Percentiles rank a stretch among this genome's conserved stretches.
Evolutionary conservation across 2,888 invertebrate species (phyloP).

Genomic region (Parelbella ahira): DNA sequence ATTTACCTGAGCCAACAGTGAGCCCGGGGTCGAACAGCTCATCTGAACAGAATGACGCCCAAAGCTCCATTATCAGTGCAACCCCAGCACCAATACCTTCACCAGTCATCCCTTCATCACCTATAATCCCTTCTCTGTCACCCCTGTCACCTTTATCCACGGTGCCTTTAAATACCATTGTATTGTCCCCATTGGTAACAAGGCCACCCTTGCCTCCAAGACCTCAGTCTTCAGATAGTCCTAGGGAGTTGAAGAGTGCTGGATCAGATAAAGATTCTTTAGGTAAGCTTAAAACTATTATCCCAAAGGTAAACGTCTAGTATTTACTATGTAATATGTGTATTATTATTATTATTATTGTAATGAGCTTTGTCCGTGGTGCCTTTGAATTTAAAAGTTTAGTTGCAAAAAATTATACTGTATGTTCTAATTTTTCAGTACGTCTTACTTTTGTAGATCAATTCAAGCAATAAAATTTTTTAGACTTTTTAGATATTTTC

Average conservation of each 20-base stretch:
- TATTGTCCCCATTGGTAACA: constrained; percentile 51
- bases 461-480: too few species aligned
- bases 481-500: too few species aligned
- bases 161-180: constrained; percentile 39
- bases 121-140: constrained; percentile 32
- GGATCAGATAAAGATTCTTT: constrained; percentile 55
- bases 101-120: constrained; percentile 38
- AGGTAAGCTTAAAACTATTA: constrained; percentile 40
- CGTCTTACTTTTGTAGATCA: too few species aligned
- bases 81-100: constrained; percentile 36
- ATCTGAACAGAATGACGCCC: constrained; percentile 69
- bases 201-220: constrained; percentile 64
- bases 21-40: constrained; percentile 76
- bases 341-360: too few species aligned
- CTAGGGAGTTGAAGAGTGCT: constrained; percentile 50
- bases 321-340: too few species aligned
- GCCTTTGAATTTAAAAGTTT: too few species aligned
- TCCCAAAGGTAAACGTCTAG: too few species aligned
- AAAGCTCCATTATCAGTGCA: constrained; percentile 67
- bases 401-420: too few species aligned
- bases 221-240: constrained; percentile 39
- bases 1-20: constrained; percentile 61
- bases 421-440: too few species aligned
- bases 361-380: too few species aligned
- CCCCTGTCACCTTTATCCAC: constrained; percentile 30